Evolutionary conservation across 2,797 vertebrate species (phyloP).

Genomic region (Urosaurus nigricauda): DNA sequence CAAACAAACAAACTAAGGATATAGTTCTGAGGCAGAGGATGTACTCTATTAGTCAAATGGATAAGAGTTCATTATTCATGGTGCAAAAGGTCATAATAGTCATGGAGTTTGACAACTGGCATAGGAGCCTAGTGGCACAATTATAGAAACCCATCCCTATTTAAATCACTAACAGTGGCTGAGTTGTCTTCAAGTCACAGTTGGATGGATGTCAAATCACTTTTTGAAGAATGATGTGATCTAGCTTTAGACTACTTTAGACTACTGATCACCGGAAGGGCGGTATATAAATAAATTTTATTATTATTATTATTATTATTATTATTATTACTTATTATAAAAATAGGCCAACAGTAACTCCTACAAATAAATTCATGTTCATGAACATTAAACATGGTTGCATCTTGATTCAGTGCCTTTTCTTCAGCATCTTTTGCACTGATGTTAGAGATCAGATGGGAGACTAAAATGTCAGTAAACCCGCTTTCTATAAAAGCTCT

Average conservation of each 20-base stretch:
- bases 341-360: constrained; percentile 1
- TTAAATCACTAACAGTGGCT: not conserved
- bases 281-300: no score
- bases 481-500: constrained; percentile 25
- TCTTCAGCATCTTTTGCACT: not conserved
- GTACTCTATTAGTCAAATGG: not conserved
- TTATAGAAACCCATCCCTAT: not conserved
- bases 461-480: constrained; percentile 22
- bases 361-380: not conserved
- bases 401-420: not conserved
- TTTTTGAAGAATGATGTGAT: not conserved
- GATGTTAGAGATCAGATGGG: constrained; percentile 23
- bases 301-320: no score
- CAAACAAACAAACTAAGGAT: no score
- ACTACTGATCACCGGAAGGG: no score
- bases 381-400: not conserved
- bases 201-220: not conserved
- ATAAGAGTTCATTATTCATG: not conserved
- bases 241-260: not conserved
- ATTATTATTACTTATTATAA: constrained; percentile 18
- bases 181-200: not conserved
- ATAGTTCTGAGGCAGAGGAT: not conserved
- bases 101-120: not conserved
- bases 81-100: not conserved
- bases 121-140: not conserved